Conservation (phyloP, 2,113 vertebrate genomes). For the Osmerus eperlanus region DNA sequence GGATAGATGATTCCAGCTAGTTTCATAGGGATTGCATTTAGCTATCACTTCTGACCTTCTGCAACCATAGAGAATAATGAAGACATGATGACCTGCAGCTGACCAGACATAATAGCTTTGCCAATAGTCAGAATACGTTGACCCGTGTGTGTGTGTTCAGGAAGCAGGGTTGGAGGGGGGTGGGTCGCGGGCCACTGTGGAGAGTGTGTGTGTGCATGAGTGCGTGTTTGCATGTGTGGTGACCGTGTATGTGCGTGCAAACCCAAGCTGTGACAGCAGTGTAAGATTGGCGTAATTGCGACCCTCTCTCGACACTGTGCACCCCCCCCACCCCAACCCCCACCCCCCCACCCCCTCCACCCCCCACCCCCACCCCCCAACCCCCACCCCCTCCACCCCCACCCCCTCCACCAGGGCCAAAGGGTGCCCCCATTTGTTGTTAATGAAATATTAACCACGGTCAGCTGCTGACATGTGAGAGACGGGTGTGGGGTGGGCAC, state of each 20-base stretch:
- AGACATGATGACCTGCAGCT: too few species aligned
- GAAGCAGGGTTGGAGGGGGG: not conserved
- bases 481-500: slow-evolving; percentile 27
- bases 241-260: slow-evolving; percentile 35
- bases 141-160: not conserved
- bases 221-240: slow-evolving; percentile 25
- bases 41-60: too few species aligned
- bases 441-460: slow-evolving; percentile 75
- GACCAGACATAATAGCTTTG: too few species aligned
- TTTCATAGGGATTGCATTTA: too few species aligned
- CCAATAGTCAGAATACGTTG: too few species aligned
- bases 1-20: too few species aligned
- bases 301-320: not conserved
- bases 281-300: slow-evolving; percentile 13
- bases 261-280: slow-evolving; percentile 1
- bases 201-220: not conserved
- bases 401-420: slow-evolving; percentile 15
- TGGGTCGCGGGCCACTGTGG: not conserved
- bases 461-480: slow-evolving; percentile 70
- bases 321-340: slow-evolving; percentile 25
- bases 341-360: slow-evolving; percentile 15
- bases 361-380: slow-evolving; percentile 8
- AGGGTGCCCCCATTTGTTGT: slow-evolving; percentile 62
- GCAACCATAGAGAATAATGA: too few species aligned
- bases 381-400: slow-evolving; percentile 29